phyloP scores from a whole-genome alignment of 2,888 invertebrate genomes.

The Nezara viridula region DNA sequence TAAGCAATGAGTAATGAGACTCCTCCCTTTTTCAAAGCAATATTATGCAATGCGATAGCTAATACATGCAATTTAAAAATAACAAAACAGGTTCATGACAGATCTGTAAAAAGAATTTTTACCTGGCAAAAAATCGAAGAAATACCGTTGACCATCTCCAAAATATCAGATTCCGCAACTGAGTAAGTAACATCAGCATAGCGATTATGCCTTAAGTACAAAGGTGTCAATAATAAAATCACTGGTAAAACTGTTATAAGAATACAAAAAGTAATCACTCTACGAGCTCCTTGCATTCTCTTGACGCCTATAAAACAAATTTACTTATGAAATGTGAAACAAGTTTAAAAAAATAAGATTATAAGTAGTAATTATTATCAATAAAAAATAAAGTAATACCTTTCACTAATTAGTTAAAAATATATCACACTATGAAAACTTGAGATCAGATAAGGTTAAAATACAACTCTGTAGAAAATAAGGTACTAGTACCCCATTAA shows the following conservation, averaged over 20 bases:
- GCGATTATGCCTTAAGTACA: constrained; percentile 82
- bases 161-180: constrained; percentile 87
- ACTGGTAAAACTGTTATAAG: constrained; percentile 83
- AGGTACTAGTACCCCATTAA: background rate
- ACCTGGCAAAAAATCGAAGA: constrained; percentile 84
- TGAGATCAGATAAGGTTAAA: constrained; percentile 11
- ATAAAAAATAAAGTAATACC: background rate
- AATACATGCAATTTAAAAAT: background rate
- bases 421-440: background rate
- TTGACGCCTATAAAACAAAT: constrained; percentile 63
- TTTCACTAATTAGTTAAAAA: background rate
- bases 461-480: background rate
- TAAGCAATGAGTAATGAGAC: background rate
- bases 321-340: background rate
- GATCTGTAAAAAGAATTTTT: constrained; percentile 61
- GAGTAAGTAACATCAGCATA: constrained; percentile 84
- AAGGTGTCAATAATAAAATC: constrained; percentile 80
- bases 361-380: background rate
- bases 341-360: background rate
- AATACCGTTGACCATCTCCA: constrained; percentile 85
- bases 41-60: background rate
- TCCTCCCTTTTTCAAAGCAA: background rate
- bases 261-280: constrained; percentile 83
- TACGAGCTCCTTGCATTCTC: constrained; percentile 84
- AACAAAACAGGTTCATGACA: background rate